Evolutionary conservation across 2,113 vertebrate genomes (phyloP).

Genomic region (Thunnus thynnus): DNA sequence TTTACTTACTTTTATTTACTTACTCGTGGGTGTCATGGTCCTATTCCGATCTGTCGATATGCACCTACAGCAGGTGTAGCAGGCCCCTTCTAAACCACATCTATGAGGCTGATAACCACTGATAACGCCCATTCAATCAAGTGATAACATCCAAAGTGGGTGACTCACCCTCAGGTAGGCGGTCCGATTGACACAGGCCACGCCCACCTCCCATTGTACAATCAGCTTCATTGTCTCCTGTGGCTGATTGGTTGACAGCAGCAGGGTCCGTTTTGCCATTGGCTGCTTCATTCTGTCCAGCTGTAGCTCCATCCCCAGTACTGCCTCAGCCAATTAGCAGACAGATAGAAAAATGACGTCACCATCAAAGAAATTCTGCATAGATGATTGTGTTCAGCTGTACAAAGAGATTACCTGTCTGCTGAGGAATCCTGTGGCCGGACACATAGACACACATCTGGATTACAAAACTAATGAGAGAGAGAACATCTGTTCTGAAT

Average conservation of each 20-base stretch:
- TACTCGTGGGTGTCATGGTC: too few relatives aligned
- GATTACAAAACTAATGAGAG: slow-evolving; percentile 13
- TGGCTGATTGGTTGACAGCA: slow-evolving; percentile 35
- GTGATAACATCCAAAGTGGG: too few relatives aligned
- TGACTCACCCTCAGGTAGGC: slow-evolving; percentile 48
- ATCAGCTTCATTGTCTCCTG: background rate
- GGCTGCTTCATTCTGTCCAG: slow-evolving; percentile 45
- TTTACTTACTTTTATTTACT: too few relatives aligned
- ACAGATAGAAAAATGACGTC: background rate
- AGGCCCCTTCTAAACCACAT: too few relatives aligned
- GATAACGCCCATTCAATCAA: too few relatives aligned
- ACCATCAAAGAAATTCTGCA: background rate
- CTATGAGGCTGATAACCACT: too few relatives aligned
- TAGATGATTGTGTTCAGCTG: background rate
- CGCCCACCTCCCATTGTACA: slow-evolving; percentile 21
- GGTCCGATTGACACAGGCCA: slow-evolving; percentile 27
- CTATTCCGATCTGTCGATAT: too few relatives aligned
- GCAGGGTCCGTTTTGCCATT: slow-evolving; percentile 30
- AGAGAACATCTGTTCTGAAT: background rate
- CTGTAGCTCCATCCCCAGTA: slow-evolving; percentile 31
- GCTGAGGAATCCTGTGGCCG: slow-evolving; percentile 41
- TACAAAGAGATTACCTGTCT: slow-evolving; percentile 33
- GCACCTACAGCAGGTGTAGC: too few relatives aligned
- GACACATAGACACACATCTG: slow-evolving; percentile 31
- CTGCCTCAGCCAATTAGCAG: slow-evolving; percentile 24